Conservation (phyloP, 2,888 invertebrate species). For the Scaptomyza polygonia region DNA sequence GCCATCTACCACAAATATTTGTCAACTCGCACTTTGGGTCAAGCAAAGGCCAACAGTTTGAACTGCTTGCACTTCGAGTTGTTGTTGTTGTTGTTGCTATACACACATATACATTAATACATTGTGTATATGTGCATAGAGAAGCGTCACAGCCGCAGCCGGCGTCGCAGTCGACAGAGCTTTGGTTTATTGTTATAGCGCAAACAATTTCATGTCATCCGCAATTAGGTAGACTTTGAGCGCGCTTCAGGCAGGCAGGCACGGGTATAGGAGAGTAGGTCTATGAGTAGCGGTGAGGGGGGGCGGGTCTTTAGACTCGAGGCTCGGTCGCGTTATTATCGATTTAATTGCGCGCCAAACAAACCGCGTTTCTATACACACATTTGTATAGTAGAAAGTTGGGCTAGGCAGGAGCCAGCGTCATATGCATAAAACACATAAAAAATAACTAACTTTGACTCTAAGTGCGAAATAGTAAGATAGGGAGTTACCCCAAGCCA, state of each 20-base stretch:
- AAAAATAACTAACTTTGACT: neutral
- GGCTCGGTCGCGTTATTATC: constrained; percentile 52
- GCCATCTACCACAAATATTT: constrained; percentile 67
- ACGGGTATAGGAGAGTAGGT: neutral
- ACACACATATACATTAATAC: neutral
- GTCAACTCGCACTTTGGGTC: constrained; percentile 52
- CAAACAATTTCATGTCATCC: constrained; percentile 82
- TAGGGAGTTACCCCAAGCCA: neutral
- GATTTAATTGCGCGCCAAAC: constrained; percentile 54
- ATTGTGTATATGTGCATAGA: neutral
- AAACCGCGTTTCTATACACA: constrained; percentile 2
- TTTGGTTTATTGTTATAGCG: constrained; percentile 74
- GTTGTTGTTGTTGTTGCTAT: constrained; percentile 7
- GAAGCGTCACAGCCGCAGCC: constrained; percentile 1
- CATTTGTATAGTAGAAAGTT: neutral
- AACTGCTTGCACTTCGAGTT: constrained; percentile 10
- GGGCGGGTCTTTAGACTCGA: constrained; percentile 27
- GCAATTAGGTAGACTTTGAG: constrained; percentile 78
- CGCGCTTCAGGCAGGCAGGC: neutral
- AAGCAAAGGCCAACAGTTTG: constrained; percentile 39
- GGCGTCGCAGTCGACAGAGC: constrained; percentile 24
- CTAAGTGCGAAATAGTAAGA: neutral
- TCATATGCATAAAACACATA: constrained; percentile 21
- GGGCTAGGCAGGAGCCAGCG: constrained; percentile 20
- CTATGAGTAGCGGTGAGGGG: neutral